Evolutionary conservation across 2,113 vertebrate species (phyloP), one percentile per base, ranked within the genome.

Genomic region (Pterophyllum scalare): DNA sequence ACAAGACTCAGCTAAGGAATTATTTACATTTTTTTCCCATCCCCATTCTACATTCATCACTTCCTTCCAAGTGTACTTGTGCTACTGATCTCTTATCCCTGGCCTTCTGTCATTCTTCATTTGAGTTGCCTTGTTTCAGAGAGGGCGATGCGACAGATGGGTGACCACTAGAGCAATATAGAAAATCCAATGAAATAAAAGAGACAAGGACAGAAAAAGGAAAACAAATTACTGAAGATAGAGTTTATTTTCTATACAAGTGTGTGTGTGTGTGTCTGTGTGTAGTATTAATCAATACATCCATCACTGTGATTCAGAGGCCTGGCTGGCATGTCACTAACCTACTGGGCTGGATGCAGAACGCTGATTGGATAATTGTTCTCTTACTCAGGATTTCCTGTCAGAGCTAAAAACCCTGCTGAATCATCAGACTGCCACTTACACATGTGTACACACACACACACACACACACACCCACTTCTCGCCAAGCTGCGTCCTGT

Each of bases 351-450:
- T 38, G 77, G 10, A 78, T 82, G 72, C 89, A 74, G 85, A 74
- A 76, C 4, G n/a, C 86, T 88, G 90, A 92, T 89, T 88, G 89
- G 82, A 31, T 87, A 74, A 91, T 88, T 87, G 76, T 84, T 83
- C 57, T 82, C 24, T 58, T 64, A 64, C 79, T 67, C 61, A 46
- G 76, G 82, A 87, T 40, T 84, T 74, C 82, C 81, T 77, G 31
- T 40, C 13, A 59, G 72, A 76, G 33, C 54, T 7, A 19, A 56
- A 64, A 90, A 61, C 43, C 81, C 82, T 79, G 89, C 89, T 88
- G 84, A 84, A 77, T 88, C 89, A 89, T 81, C 85, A 84, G 79
- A 70, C 59, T 33, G 35, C 9, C 46, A 57, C 79, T 38, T 64
- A n/a, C 56, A 40, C 26, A 61, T 7, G 31, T 33, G 58, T 0